Evolutionary conservation across 2,888 invertebrate species (phyloP), one percentile per base, ranked within the genome.

Genomic region (Callyntrura guangdongensis): DNA sequence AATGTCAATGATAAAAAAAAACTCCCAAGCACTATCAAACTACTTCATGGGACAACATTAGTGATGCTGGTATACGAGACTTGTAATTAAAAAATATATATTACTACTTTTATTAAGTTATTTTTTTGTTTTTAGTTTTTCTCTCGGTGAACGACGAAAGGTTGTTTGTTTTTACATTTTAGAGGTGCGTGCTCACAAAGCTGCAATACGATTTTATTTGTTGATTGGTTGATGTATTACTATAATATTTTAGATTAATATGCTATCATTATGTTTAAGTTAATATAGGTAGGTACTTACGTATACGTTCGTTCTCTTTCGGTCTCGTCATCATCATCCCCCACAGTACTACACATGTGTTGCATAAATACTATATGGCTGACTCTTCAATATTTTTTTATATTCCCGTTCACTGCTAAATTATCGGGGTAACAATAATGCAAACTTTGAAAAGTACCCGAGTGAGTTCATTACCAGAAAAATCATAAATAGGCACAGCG

Each of bases 1-100:
- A 8, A 64, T 82, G 74, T n/a, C 47, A 8, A 64, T 82, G 82
- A 64, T 64, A 45, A 64, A 82, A 20, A 27, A 82, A 47, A 27
- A n/a, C n/a, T 1, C 12, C 20, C 56, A 79, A 79, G 59, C 79
- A 59, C 17, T 14, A 47, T 20, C 56, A 53, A 20, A 59, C 81
- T 81, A 82, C 88, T 69, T 59, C 45, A 82, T 77, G 88, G 69
- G 88, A 82, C 88, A 89, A 85, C 77, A 89, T 85, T 89, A 89
- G 89, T 89, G 89, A 89, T 89, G 89, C 89, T 89, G 89, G 89
- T 89, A 89, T 89, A 89, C 89, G 89, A 89, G 89, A 89, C 89
- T 89, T 89, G 84, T 89, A 89, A 84, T 85, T 84, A 85, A 56
- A 74, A 74, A n/a, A n/a, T n/a, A 22, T 20, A 59, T 22, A 67